These are phyloP conservation scores for Glaucomys volans DNA, from an alignment of 2,113 vertebrate species.

Conservation along the genomic window DNA sequence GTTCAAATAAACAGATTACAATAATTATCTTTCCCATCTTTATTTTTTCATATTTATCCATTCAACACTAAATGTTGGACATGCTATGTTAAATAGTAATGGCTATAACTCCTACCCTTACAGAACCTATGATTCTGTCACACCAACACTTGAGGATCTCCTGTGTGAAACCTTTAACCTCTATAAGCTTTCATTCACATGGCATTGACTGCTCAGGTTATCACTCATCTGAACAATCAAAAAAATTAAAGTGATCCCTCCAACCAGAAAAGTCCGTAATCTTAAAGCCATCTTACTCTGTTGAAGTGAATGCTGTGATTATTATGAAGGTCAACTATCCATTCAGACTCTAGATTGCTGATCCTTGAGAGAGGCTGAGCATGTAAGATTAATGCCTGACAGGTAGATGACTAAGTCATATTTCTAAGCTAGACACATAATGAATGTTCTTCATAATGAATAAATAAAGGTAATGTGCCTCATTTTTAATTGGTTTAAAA, in stretches of 20 bases:
- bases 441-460: not conserved
- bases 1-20: not conserved
- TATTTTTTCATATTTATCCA: not conserved
- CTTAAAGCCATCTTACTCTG: not conserved
- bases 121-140: not conserved
- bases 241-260: not conserved
- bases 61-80: not conserved
- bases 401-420: not conserved
- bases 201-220: not conserved
- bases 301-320: not conserved
- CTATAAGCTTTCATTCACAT: not conserved
- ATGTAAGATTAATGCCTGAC: not conserved
- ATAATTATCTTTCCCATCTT: not conserved
- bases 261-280: not conserved
- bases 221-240: not conserved
- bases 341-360: not conserved
- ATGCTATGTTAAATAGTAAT: not conserved
- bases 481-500: conserved; percentile 1
- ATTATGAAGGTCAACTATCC: not conserved
- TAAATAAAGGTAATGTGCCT: not conserved
- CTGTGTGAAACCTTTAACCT: not conserved
- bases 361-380: not conserved
- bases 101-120: not conserved
- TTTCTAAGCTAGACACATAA: not conserved
- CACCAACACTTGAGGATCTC: not conserved